Evolutionary conservation across 1,140 invertebrate genomes (phyloP).

Genomic region (Eumeta japonica): DNA sequence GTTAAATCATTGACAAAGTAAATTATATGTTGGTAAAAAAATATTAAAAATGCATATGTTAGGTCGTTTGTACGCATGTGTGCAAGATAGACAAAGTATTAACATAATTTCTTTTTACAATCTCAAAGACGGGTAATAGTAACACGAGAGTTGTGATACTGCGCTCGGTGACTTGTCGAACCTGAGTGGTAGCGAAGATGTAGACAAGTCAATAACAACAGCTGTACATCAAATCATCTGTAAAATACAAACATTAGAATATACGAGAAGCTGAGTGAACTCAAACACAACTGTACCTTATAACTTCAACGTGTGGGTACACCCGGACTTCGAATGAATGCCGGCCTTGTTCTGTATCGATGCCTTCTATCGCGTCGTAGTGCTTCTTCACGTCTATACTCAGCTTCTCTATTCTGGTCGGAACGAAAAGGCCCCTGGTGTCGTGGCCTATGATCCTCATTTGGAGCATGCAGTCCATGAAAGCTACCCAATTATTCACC

Average conservation of each 20-base stretch:
- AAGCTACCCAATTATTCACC: slow-evolving; percentile 85
- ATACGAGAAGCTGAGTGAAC: not conserved
- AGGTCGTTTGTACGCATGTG: no score
- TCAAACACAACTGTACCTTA: slow-evolving; percentile 28
- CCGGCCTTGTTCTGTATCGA: slow-evolving; percentile 49
- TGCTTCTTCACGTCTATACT: slow-evolving; percentile 75
- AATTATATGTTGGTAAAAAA: no score
- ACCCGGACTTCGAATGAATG: slow-evolving; percentile 44
- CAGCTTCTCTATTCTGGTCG: slow-evolving; percentile 79
- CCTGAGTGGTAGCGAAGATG: no score
- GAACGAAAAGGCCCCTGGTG: slow-evolving; percentile 74
- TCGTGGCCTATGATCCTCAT: slow-evolving; percentile 77
- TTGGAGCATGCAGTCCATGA: slow-evolving; percentile 92
- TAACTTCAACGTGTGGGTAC: slow-evolving; percentile 43
- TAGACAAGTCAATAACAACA: no score
- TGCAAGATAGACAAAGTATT: no score
- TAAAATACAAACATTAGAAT: not conserved
- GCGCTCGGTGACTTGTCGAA: no score
- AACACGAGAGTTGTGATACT: no score
- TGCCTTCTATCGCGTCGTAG: slow-evolving; percentile 56
- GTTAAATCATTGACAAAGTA: no score
- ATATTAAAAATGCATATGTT: no score
- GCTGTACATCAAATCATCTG: no score
- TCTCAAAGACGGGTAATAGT: no score
- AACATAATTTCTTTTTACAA: no score